These are phyloP conservation scores for Illadopsis cleaveri DNA, from an alignment of 2,113 vertebrate genomes.

Conservation along the genomic window DNA sequence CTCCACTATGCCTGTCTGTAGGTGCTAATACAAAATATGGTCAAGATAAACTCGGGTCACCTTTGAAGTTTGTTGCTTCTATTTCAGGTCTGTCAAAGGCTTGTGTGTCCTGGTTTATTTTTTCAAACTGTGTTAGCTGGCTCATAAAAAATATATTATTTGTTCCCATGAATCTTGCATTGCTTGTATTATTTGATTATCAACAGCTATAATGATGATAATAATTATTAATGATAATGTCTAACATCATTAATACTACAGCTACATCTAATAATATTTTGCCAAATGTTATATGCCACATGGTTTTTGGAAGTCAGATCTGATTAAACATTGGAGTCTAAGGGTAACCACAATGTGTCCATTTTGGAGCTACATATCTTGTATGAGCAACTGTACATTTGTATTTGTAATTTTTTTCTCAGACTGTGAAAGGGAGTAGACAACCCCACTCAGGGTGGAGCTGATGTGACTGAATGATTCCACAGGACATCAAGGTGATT, in stretches of 20 bases:
- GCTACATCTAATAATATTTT: neutral
- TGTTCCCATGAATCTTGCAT: neutral
- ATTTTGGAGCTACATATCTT: neutral
- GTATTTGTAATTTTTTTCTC: neutral
- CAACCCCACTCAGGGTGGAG: fast-evolving
- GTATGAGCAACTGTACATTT: neutral
- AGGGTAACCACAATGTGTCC: neutral
- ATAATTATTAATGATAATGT: neutral
- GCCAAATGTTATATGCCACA: neutral
- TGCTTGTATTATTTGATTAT: neutral
- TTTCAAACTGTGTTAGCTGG: neutral
- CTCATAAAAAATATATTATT: neutral
- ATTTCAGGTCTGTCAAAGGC: neutral
- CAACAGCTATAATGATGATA: neutral
- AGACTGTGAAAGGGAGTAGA: neutral
- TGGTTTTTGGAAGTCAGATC: neutral
- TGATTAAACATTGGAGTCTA: neutral
- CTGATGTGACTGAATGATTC: neutral
- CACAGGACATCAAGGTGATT: neutral
- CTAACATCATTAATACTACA: neutral
- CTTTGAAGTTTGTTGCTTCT: conserved; percentile 5
- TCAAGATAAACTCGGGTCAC: neutral
- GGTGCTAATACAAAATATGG: neutral
- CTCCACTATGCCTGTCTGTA: neutral
- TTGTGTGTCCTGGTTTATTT: neutral